Percentiles rank a stretch among this genome's conserved stretches.
These are phyloP conservation scores for Corythornis cristatus DNA, from an alignment of 2,113 vertebrate genomes.

Conservation along the genomic window DNA sequence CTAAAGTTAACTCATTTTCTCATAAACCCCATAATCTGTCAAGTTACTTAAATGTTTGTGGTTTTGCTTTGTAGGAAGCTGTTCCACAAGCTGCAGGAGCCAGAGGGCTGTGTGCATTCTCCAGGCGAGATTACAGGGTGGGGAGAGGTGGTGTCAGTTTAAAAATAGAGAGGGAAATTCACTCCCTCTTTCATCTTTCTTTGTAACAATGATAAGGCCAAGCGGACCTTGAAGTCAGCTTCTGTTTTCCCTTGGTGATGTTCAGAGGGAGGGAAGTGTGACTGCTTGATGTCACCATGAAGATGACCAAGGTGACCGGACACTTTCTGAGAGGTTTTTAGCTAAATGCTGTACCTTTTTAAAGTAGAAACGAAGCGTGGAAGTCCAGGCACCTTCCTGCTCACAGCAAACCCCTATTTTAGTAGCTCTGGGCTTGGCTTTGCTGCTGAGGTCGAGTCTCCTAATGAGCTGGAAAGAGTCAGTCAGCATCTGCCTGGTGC, in stretches of 20 bases:
- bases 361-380: accelerated
- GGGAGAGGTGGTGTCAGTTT: not conserved
- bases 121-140: constrained; percentile 20
- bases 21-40: constrained; percentile 21
- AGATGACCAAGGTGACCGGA: not conserved
- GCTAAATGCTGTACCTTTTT: accelerated
- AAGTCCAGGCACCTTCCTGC: not conserved
- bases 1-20: constrained; percentile 20
- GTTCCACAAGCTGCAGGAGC: not conserved
- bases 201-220: not conserved
- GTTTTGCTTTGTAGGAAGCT: constrained; percentile 11
- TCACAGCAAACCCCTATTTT: not conserved
- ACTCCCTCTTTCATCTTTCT: not conserved
- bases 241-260: not conserved
- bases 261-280: not conserved
- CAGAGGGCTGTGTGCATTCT: not conserved
- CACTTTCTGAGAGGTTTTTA: not conserved
- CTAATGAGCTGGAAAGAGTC: not conserved
- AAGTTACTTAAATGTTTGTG: constrained; percentile 30
- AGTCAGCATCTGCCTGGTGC: constrained; percentile 57
- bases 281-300: not conserved
- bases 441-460: not conserved
- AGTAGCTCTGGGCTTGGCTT: not conserved
- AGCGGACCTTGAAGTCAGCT: not conserved
- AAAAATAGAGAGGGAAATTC: not conserved